These are phyloP conservation scores for Peromyscus maniculatus DNA, from an alignment of 2,113 vertebrate species.

Conservation along the genomic window DNA sequence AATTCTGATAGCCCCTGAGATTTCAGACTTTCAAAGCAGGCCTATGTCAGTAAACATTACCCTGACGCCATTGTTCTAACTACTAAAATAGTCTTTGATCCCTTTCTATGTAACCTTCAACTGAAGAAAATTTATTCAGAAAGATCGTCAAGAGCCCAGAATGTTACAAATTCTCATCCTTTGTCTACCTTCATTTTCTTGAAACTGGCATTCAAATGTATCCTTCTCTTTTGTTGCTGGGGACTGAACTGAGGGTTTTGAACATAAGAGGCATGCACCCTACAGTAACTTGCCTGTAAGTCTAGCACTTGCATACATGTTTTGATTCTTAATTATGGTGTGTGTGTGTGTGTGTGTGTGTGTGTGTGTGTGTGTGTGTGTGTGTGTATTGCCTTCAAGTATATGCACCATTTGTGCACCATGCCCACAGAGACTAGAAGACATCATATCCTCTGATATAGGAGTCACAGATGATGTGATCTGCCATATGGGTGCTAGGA, in stretches of 20 bases:
- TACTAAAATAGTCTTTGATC: neutral
- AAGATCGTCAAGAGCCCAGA: neutral
- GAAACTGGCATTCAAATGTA: neutral
- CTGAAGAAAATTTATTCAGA: constrained; percentile 5
- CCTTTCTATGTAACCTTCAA: neutral
- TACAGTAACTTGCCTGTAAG: neutral
- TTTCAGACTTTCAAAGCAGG: neutral
- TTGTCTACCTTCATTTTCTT: neutral
- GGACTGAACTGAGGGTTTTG: neutral
- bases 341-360: neutral
- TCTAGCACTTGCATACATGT: neutral
- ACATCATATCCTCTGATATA: neutral
- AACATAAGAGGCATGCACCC: neutral
- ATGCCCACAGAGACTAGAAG: neutral
- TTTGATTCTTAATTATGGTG: neutral
- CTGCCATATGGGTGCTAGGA: neutral
- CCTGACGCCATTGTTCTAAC: neutral
- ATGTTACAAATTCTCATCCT: neutral
- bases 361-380: neutral
- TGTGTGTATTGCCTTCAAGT: neutral
- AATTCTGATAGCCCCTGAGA: neutral
- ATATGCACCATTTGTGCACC: neutral
- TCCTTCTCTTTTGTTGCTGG: neutral
- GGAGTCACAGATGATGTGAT: neutral
- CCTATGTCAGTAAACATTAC: neutral